Base-by-base conservation (phyloP, 35 echinoderm and acorn worm species). In the Heliocidaris erythrogramma region DNA sequence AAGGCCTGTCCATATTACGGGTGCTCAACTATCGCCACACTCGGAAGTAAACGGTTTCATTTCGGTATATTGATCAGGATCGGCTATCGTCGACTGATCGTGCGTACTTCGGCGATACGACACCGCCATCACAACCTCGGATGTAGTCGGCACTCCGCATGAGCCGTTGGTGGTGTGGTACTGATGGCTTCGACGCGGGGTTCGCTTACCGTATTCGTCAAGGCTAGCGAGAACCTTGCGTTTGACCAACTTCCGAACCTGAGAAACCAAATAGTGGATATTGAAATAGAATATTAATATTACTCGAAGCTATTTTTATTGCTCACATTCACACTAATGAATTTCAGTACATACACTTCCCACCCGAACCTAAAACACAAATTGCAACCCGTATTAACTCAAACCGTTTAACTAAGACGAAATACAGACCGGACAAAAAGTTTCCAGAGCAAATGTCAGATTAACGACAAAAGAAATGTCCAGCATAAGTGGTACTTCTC, bases 41-140 rank as follows among this genome's bases (percentile, higher is more conserved):
- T 98, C 97, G 32, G 94, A 88, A 84, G 71, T 89, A 90, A 98
- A 98, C 29, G 97, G 97, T 93, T 98, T 98, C 93, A 98, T 92
- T 88, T 98, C 97, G 31, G 95, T 94, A 4, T 95, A 95, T 30
- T 96, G 94, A 31, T 96, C 94, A 7, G 93, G 92, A 6, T 88
- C 95, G 18, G 97, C 94, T 78, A 78, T 78, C 14, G 96, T 98
- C 31, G 94, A 94, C 7, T 85, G 52, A 21, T 95, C 96, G 9
- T 96, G 96, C 16, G 95, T 95, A 59, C 94, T 96, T 65, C 95
- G 90, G 9, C 96, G 92, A 50, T 95, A 96, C 13, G 97, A 96
- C 21, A 98, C 97, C 0, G 96, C 97, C 92, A 96, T 92, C 21
- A 96, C 97, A 5, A 96, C 96, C 30, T 98, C 97, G 9, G 97